These are phyloP conservation scores for Ochotona princeps DNA, from an alignment of 2,113 vertebrate genomes.

Conservation along the genomic window DNA sequence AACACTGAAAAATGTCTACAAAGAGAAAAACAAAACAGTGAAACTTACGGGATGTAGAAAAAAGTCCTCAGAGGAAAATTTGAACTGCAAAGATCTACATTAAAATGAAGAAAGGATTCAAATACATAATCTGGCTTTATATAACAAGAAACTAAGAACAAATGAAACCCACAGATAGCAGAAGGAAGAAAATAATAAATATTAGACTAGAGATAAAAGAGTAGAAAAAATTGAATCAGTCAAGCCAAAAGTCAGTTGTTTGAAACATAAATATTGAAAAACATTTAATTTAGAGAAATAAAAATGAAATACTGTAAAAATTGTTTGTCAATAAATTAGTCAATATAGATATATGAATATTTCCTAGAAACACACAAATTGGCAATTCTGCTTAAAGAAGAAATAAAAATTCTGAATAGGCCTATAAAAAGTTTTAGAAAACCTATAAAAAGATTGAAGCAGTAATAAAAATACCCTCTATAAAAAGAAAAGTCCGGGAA, in stretches of 20 bases:
- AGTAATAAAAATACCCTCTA: constrained; percentile 1
- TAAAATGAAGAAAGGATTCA: neutral
- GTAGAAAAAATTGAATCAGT: neutral
- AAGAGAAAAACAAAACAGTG: neutral
- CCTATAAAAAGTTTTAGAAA: constrained; percentile 5
- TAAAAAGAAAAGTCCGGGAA: constrained; percentile 27
- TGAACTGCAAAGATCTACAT: neutral
- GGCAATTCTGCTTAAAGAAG: neutral
- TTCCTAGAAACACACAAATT: constrained; percentile 11
- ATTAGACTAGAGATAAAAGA: neutral
- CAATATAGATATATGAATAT: neutral
- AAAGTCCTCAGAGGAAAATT: neutral
- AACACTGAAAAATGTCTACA: neutral
- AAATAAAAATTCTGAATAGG: constrained; percentile 26
- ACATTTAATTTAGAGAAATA: neutral
- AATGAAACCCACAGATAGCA: neutral
- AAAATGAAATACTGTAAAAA: neutral
- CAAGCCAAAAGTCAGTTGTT: neutral
- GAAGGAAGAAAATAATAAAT: neutral
- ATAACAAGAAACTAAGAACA: neutral
- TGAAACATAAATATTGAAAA: neutral
- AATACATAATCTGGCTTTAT: neutral
- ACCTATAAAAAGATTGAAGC: constrained; percentile 31
- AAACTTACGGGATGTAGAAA: neutral
- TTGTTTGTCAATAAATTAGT: neutral